These are phyloP conservation scores for Coptotermes formosanus DNA, from an alignment of 1,140 invertebrate species.

Conservation along the genomic window DNA sequence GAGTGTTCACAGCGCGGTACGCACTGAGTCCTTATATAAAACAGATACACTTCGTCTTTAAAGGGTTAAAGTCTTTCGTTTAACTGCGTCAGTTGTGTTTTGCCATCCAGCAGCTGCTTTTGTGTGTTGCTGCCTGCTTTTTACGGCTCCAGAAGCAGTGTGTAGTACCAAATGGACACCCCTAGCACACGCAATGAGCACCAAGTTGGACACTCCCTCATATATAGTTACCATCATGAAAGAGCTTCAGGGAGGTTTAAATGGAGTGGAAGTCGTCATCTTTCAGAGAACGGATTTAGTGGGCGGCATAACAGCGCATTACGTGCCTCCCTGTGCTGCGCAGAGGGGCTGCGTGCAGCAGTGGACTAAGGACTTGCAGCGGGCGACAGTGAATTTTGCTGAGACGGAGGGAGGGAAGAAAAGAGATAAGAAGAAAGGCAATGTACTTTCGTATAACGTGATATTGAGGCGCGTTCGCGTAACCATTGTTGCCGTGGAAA, in stretches of 20 bases:
- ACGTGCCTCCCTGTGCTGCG: neutral
- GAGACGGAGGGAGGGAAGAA: neutral
- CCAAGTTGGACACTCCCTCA: neutral
- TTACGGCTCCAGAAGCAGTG: too few relatives aligned
- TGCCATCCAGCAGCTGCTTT: too few relatives aligned
- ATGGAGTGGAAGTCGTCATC: conserved; percentile 4
- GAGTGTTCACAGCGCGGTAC: too few relatives aligned
- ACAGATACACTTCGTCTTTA: too few relatives aligned
- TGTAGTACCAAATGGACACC: neutral
- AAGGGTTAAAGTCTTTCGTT: too few relatives aligned
- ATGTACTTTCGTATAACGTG: too few relatives aligned
- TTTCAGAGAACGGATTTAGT: conserved; percentile 9
- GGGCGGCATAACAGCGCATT: neutral
- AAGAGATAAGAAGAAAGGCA: neutral
- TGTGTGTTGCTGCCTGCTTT: too few relatives aligned
- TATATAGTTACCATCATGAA: neutral
- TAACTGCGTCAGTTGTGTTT: too few relatives aligned
- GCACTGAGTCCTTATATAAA: too few relatives aligned
- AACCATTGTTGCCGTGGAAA: too few relatives aligned
- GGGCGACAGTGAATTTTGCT: neutral
- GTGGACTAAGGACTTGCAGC: neutral
- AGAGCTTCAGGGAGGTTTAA: conserved; percentile 6
- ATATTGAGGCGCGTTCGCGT: too few relatives aligned
- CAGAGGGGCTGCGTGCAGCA: neutral
- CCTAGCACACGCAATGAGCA: neutral